These are phyloP conservation scores for Caenorhabditis sp. DNA, from an alignment of 2,888 invertebrate genomes.

Conservation along the genomic window DNA sequence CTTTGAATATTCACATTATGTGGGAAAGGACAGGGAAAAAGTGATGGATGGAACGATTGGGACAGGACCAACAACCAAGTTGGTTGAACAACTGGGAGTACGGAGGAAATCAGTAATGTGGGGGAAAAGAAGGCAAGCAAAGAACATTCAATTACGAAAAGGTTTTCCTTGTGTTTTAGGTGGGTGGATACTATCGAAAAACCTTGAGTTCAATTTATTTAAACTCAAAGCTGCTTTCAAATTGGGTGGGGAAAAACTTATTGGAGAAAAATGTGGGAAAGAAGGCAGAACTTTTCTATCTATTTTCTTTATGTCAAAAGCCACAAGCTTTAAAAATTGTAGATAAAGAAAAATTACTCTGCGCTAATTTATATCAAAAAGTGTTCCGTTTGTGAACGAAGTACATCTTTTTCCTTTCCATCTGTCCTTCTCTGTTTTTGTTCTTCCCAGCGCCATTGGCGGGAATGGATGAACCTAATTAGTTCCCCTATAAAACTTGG, in stretches of 20 bases:
- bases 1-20: constrained; percentile 32
- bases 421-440: constrained; percentile 19
- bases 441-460: not conserved
- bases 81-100: not conserved
- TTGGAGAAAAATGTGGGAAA: not conserved
- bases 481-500: constrained; percentile 42
- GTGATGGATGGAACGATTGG: constrained; percentile 25
- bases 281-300: constrained; percentile 1
- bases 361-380: too few relatives aligned
- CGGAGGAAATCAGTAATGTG: not conserved
- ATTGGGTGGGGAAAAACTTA: constrained; percentile 17
- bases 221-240: too few relatives aligned
- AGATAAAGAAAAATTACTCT: too few relatives aligned
- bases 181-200: too few relatives aligned
- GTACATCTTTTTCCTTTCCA: constrained; percentile 6
- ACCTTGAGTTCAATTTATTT: too few relatives aligned
- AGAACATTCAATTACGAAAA: constrained; percentile 40
- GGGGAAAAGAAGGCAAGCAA: too few relatives aligned
- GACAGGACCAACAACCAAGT: constrained; percentile 4
- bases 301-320: too few relatives aligned
- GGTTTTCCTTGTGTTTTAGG: constrained; percentile 7
- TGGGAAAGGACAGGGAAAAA: constrained; percentile 6
- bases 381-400: not conserved
- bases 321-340: too few relatives aligned
- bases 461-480: constrained; percentile 36